Conservation (phyloP, 2,888 invertebrate genomes). For the Carcina quercana region DNA sequence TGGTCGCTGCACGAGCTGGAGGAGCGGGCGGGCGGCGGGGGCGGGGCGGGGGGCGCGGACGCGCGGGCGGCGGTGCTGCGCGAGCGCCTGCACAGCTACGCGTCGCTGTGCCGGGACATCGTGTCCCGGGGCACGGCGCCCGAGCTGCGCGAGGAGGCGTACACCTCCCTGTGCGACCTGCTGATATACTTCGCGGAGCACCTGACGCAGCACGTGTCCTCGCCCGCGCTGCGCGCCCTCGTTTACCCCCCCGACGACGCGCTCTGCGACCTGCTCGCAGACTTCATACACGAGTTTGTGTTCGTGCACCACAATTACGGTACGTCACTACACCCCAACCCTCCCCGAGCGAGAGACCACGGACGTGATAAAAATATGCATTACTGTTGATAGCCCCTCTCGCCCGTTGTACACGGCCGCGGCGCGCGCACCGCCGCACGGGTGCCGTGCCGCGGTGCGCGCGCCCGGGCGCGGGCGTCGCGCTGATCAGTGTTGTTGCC, state of each 20-base stretch:
- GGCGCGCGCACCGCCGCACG: slow-evolving; percentile 1
- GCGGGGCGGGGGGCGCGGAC: slow-evolving; percentile 57
- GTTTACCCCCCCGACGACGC: slow-evolving; percentile 87
- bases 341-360: slow-evolving; percentile 1
- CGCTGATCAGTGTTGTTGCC: not conserved
- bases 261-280: slow-evolving; percentile 88
- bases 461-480: slow-evolving; percentile 1
- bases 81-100: slow-evolving; percentile 82
- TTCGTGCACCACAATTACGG: slow-evolving; percentile 95
- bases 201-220: slow-evolving; percentile 47
- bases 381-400: not conserved
- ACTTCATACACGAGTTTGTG: slow-evolving; percentile 94
- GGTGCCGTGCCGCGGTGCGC: not conserved
- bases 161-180: slow-evolving; percentile 95
- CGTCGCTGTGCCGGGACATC: slow-evolving; percentile 77
- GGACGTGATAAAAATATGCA: not conserved
- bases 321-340: slow-evolving; percentile 35
- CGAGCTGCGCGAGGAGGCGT: slow-evolving; percentile 88
- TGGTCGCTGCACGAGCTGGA: slow-evolving; percentile 93
- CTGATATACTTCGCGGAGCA: slow-evolving; percentile 92
- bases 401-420: not conserved
- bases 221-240: slow-evolving; percentile 69
- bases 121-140: slow-evolving; percentile 35
- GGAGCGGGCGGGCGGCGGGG: slow-evolving; percentile 76
- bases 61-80: slow-evolving; percentile 68